Evolutionary conservation across 2,113 vertebrate genomes (phyloP).

Genomic region (Ammodytes dubius): DNA sequence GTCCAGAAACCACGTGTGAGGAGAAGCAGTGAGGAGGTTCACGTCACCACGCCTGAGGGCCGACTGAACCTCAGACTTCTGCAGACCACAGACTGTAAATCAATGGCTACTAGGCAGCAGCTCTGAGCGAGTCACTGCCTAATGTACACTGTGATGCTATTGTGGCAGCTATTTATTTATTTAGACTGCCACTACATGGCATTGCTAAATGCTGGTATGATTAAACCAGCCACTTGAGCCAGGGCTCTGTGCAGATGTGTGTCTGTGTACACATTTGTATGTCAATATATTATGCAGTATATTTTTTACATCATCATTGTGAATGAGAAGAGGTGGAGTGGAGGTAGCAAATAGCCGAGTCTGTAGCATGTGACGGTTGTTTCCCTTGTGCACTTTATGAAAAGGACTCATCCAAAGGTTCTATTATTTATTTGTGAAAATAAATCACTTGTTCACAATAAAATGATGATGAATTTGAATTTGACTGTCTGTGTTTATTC

Average conservation of each 20-base stretch:
- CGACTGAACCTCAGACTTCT: constrained; percentile 1
- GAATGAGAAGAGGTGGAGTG: neutral
- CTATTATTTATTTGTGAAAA: constrained; percentile 77
- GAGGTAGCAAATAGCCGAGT: constrained; percentile 26
- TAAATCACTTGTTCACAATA: constrained; percentile 70
- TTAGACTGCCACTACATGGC: constrained; percentile 38
- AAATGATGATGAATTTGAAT: constrained; percentile 57
- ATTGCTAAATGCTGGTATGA: constrained; percentile 28
- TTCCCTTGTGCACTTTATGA: constrained; percentile 81
- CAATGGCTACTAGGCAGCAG: constrained; percentile 64
- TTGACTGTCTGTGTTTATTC: constrained; percentile 3
- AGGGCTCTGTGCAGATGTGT: constrained; percentile 25
- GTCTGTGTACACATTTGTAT: constrained; percentile 23
- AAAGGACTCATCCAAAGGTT: constrained; percentile 63
- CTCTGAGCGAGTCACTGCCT: constrained; percentile 61
- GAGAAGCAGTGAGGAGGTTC: constrained; percentile 5
- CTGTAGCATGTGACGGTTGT: constrained; percentile 63
- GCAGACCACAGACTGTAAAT: constrained; percentile 32
- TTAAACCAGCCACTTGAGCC: constrained; percentile 52
- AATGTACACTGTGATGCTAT: constrained; percentile 67
- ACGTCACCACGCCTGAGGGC: neutral
- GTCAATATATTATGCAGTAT: constrained; percentile 41
- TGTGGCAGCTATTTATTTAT: constrained; percentile 35
- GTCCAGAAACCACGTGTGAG: neutral
- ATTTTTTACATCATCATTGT: constrained; percentile 45